phyloP scores from a whole-genome alignment of 2,888 invertebrate species.

The Diarsia dahlii region DNA sequence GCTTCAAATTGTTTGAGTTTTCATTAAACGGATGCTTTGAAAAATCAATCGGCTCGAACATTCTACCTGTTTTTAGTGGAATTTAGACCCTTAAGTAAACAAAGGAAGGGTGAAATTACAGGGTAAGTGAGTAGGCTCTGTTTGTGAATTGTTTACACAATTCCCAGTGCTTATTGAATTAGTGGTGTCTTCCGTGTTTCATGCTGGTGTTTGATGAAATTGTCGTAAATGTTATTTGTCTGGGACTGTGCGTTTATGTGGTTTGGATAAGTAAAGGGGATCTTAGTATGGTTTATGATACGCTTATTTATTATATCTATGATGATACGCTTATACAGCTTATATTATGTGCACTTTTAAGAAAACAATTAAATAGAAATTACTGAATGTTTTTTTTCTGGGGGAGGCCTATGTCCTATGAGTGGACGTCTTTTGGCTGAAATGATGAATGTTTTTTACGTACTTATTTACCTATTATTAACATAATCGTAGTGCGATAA shows the following conservation, averaged over 20 bases:
- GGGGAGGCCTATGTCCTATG: too few relatives aligned
- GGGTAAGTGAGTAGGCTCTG: background rate
- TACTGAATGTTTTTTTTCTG: too few relatives aligned
- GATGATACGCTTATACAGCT: too few relatives aligned
- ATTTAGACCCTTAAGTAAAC: conserved; percentile 25
- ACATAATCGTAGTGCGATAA: too few relatives aligned
- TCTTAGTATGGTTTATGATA: background rate
- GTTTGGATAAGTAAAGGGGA: background rate
- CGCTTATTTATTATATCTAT: too few relatives aligned
- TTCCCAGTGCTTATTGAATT: conserved; percentile 19
- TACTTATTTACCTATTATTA: too few relatives aligned
- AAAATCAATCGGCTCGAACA: conserved; percentile 32
- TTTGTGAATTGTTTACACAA: conserved; percentile 33
- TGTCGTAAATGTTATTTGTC: conserved; percentile 8
- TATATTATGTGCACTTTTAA: background rate
- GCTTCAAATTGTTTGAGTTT: conserved; percentile 26
- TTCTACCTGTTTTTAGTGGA: conserved; percentile 13
- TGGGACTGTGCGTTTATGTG: background rate
- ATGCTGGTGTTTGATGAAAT: conserved; percentile 10
- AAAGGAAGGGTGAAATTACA: conserved; percentile 9
- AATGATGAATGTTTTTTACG: too few relatives aligned
- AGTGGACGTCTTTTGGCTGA: too few relatives aligned
- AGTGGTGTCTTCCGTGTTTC: conserved; percentile 30
- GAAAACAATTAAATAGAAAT: too few relatives aligned
- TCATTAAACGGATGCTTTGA: conserved; percentile 48